Conservation (phyloP, 2,888 invertebrate genomes). For the Yponomeuta cagnagella region DNA sequence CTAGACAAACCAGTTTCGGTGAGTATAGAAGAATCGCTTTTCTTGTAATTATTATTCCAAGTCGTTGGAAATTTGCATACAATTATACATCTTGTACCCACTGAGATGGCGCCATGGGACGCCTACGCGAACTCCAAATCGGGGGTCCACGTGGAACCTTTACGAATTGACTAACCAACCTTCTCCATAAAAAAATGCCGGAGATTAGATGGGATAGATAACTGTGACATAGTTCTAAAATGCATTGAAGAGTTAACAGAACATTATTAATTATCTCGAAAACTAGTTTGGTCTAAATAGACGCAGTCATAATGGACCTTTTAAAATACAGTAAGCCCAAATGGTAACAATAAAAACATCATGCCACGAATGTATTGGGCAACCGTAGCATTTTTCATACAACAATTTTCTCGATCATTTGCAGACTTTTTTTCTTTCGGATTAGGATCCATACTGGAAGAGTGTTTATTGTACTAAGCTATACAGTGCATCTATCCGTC, state of each 20-base stretch:
- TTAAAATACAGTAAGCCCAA: not conserved
- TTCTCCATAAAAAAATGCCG: not conserved
- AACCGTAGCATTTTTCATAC: not conserved
- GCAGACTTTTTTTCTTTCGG: too few species aligned
- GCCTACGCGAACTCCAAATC: slow-evolving; percentile 36
- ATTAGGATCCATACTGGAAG: too few species aligned
- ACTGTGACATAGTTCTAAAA: slow-evolving; percentile 13
- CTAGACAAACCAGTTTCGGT: not conserved
- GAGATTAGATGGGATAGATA: not conserved
- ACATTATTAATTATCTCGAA: slow-evolving; percentile 20
- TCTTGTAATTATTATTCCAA: slow-evolving; percentile 62
- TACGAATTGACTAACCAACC: slow-evolving; percentile 15
- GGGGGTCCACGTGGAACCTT: slow-evolving; percentile 24
- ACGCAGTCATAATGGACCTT: slow-evolving; percentile 12
- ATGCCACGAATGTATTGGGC: not conserved
- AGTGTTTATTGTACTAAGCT: too few species aligned
- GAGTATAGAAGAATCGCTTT: slow-evolving; percentile 24
- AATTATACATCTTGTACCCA: slow-evolving; percentile 48
- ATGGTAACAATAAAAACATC: slow-evolving; percentile 1
- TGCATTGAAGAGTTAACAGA: slow-evolving; percentile 16
- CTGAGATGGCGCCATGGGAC: slow-evolving; percentile 47
- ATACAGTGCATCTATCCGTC: too few species aligned
- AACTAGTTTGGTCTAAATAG: slow-evolving; percentile 19
- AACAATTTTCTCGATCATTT: too few species aligned
- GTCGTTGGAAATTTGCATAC: slow-evolving; percentile 60